Conservation (phyloP, 2,113 vertebrate species). For the Rousettus leschenaultii region DNA sequence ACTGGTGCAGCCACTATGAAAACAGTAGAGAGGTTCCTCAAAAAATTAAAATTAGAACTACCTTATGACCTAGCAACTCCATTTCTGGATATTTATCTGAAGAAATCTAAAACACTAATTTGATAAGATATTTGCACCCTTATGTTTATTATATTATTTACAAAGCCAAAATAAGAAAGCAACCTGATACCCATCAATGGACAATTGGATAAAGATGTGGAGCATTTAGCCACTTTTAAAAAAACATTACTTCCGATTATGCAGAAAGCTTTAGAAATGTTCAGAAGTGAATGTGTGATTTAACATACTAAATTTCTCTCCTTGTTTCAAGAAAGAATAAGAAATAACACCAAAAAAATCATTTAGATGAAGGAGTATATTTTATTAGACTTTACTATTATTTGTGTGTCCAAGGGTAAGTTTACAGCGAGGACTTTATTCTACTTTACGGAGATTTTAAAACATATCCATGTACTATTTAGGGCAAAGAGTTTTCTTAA, state of each 20-base stretch:
- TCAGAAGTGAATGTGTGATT: not conserved
- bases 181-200: too few relatives aligned
- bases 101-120: too few relatives aligned
- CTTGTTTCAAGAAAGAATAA: not conserved
- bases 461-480: not conserved
- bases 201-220: too few relatives aligned
- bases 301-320: not conserved
- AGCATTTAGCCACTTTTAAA: not conserved
- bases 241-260: not conserved
- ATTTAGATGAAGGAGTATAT: not conserved
- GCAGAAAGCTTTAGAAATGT: conserved; percentile 18
- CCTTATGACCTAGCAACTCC: too few relatives aligned
- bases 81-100: too few relatives aligned
- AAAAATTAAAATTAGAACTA: too few relatives aligned
- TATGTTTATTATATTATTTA: too few relatives aligned
- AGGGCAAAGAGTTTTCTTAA: not conserved
- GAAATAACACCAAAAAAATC: not conserved
- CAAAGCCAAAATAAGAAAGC: too few relatives aligned
- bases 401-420: not conserved
- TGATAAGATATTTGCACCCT: too few relatives aligned
- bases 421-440: not conserved
- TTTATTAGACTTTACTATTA: not conserved
- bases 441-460: conserved; percentile 33
- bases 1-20: too few relatives aligned
- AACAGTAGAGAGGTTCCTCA: too few relatives aligned